Percentiles rank a stretch among this genome's conserved stretches.
Conservation (phyloP, 1,140 invertebrate genomes). For the Lucilia sericata region DNA sequence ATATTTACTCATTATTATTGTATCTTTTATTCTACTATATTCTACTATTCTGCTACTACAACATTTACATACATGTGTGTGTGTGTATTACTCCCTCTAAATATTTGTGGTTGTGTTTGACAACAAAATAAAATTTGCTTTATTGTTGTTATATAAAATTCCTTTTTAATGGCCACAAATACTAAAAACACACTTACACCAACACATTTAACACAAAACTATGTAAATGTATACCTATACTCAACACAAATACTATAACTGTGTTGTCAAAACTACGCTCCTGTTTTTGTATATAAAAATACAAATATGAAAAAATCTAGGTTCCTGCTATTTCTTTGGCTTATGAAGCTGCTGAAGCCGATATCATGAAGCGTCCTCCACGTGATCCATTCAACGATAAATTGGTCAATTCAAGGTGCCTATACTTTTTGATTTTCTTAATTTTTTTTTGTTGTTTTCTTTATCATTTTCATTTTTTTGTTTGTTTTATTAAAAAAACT, state of each 20-base stretch:
- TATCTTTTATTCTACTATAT: slow-evolving; percentile 41
- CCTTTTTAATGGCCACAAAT: not conserved
- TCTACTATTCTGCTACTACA: not conserved
- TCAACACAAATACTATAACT: not conserved
- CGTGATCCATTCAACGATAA: slow-evolving; percentile 97
- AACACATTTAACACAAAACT: not conserved
- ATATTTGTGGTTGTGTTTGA: slow-evolving; percentile 3
- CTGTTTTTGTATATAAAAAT: slow-evolving; percentile 27
- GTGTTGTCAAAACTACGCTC: slow-evolving; percentile 14
- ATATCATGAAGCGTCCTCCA: slow-evolving; percentile 99
- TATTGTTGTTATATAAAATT: not conserved
- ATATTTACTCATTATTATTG: slow-evolving; percentile 40
- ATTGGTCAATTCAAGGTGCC: slow-evolving; percentile 98
- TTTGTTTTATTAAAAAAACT: not conserved
- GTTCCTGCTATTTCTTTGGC: slow-evolving; percentile 99
- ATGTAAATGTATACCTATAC: not conserved
- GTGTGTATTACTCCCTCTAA: not conserved
- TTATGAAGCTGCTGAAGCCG: slow-evolving; percentile 99
- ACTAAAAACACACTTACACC: not conserved
- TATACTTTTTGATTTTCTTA: slow-evolving; percentile 50
- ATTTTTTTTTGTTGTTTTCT: not conserved
- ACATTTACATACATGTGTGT: slow-evolving; percentile 2
- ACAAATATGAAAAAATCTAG: slow-evolving; percentile 71
- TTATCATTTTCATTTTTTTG: slow-evolving; percentile 14
- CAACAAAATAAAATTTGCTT: not conserved